Percentiles rank a stretch among this genome's conserved stretches.
Conservation (phyloP, 2,113 vertebrate species). For the Paramisgurnus dabryanus region DNA sequence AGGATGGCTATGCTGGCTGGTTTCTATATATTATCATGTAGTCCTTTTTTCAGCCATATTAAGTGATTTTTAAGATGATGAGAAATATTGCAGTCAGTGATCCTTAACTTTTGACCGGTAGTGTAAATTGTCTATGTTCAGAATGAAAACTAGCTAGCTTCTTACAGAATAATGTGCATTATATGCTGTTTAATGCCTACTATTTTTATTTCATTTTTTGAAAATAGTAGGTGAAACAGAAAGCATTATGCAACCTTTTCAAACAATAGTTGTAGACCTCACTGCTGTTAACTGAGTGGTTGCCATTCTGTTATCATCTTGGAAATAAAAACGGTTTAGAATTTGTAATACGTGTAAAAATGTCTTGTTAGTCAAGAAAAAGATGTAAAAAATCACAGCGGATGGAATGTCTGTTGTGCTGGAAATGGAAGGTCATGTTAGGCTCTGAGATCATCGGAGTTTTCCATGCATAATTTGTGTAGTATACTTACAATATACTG, state of each 20-base stretch:
- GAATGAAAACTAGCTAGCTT: slow-evolving; percentile 1
- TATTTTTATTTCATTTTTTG: neutral
- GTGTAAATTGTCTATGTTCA: neutral
- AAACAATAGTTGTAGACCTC: neutral
- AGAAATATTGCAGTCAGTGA: too few species aligned
- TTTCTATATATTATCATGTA: too few species aligned
- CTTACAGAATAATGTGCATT: neutral
- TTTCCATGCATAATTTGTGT: neutral
- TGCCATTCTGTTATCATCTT: neutral
- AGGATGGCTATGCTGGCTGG: too few species aligned
- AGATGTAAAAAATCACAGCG: neutral
- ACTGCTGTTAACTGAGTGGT: neutral
- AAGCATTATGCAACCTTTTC: neutral
- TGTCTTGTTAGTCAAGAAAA: neutral
- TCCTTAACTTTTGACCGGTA: too few species aligned
- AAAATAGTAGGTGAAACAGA: neutral
- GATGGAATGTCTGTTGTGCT: too few species aligned
- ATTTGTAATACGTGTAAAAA: neutral
- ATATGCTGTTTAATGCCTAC: neutral
- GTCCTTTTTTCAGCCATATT: too few species aligned
- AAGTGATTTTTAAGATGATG: too few species aligned
- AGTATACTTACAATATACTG: neutral
- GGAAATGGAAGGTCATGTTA: too few species aligned
- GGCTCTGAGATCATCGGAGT: neutral
- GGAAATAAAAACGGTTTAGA: neutral